Base-by-base conservation (phyloP, 2,113 vertebrate species). In the Leucoraja erinaceus region DNA sequence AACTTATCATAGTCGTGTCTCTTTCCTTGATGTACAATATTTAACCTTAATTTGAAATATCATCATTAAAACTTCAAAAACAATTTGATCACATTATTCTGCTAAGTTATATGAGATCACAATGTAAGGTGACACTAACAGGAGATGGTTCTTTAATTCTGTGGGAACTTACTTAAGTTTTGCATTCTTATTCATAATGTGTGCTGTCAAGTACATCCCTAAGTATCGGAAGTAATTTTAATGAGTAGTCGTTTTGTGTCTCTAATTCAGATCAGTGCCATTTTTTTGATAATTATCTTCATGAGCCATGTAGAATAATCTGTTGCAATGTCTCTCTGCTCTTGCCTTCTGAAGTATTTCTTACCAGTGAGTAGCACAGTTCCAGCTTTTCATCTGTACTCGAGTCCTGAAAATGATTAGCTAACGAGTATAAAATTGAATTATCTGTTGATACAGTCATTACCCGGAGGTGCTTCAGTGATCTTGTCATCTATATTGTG, bases 401-500 rank as follows among this genome's bases (percentile, higher is more conserved):
- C 54, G 61, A 84, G 22, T 14, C 25, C 22, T 84, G 25, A 59
- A 84, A 59, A 83, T 59, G 79, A 83, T 83, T 83, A 83, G 20
- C 25, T 47, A 83, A 84, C 61, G 25, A 61, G 54, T n/a, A 61
- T 1, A 61, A 84, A 61, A 84, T 14, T 28, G 56, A 84, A n/a
- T 84, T 84, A 61, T 84, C 18, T 61, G 81, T 28, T 28, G 81
- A 84, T 84, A 31, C 75, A 61, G 56, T 61, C 81, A 61, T n/a
- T 84, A 14, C 54, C 54, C 54, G 0, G 11, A n/a, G 81, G 54
- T 84, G 56, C 54, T 61, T 84, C 10, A 84, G 6, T 84, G 54
- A 84, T 84, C 56, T 84, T 84, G 54, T n/a, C 81, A 84, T 84
- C 56, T 61, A 14, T 61, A 84, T 84, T 84, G 81, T 84, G 81